Base-by-base conservation (phyloP, 2,888 invertebrate species). In the Andrena hattorfiana region DNA sequence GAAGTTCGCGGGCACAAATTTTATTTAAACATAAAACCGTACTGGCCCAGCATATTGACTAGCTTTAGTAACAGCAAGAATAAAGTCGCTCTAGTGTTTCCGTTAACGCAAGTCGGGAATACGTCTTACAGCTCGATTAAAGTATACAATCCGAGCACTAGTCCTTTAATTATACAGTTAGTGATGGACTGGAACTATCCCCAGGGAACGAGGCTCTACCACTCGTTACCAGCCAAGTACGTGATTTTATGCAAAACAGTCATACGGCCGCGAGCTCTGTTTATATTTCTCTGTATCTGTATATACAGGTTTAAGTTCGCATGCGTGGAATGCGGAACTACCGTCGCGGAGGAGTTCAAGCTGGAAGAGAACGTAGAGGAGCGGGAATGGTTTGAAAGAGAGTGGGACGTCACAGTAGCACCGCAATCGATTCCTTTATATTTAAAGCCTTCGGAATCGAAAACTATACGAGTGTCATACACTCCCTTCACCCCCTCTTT, bases 71-170 rank as follows among this genome's bases (percentile, higher is more conserved):
- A 85, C 78, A 71, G 81, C 66, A 94, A 94, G 77, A 95, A 95
- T 85, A 94, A 94, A 87, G 95, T 94, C 49, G 88, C 94, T 42
- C 92, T 97, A 69, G 95, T 94, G 85, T 97, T 97, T 94, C 97
- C 97, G 6, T 94, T 97, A 42, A 97, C 97, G 0, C 97, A 97
- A 94, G 95, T 97, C 75, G 97, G 97, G 77, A 97, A 97, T 92
- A 95, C 95, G 73, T 95, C 96, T 54, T 94, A 96, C 89, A 95
- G 96, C 92, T 96, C 95, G 78, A 94, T 98, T 89, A 95, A 96
- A 71, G 94, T 97, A 87, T 95, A 96, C 92, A 98, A 98, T 95
- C 98, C 98, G 48, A 95, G 96, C 67, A 95, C 96, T 83, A 95
- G 95, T 90, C 95, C 96, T 81, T 93, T 98, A 80, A 94, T 97